Base-by-base conservation (phyloP, 2,888 invertebrate species). In the Zootermopsis nevadensis region DNA sequence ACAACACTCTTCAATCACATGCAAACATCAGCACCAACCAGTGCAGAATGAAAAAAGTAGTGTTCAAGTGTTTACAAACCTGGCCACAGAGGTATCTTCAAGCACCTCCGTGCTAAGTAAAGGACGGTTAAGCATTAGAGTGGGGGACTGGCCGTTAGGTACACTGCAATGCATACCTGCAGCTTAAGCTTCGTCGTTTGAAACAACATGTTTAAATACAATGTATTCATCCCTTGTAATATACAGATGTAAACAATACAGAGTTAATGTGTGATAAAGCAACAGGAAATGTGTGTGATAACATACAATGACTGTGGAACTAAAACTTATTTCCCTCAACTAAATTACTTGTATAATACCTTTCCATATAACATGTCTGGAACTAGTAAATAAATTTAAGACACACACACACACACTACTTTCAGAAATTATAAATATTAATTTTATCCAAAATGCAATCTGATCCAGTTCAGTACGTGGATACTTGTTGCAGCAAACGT, bases 11-110 rank as follows among this genome's bases (percentile, higher is more conserved):
- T 48, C 30, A 35, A 15, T 24, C n/a, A 38, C 24, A 35, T 72
- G 27, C 80, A 55, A 60, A 74, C 76, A 83, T 35, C 42, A 60
- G 80, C 30, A 53, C 19, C 53, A 6, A 53, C 19, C 3, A 67
- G 60, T 76, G 80, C 80, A 83, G 53, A 81, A 48, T 48, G 77
- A 67, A 53, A 42, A 80, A 19, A 77, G 66, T 66, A 81, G 77
- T 81, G 84, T 84, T 82, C 82, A 72, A 85, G 83, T 82, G 83
- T 82, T 83, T 84, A 87, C 87, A 86, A 87, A 87, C 87, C 87
- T 87, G 85, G 86, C 86, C 83, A 87, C 87, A 86, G 87, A 87
- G 86, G 87, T 87, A 87, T 87, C 87, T 87, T 87, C 87, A 84
- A 87, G 86, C 85, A 87, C 86, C 87, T 87, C 87, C 86, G 86